Evolutionary conservation across 1,140 invertebrate genomes (phyloP).

Genomic region (Atta texana): DNA sequence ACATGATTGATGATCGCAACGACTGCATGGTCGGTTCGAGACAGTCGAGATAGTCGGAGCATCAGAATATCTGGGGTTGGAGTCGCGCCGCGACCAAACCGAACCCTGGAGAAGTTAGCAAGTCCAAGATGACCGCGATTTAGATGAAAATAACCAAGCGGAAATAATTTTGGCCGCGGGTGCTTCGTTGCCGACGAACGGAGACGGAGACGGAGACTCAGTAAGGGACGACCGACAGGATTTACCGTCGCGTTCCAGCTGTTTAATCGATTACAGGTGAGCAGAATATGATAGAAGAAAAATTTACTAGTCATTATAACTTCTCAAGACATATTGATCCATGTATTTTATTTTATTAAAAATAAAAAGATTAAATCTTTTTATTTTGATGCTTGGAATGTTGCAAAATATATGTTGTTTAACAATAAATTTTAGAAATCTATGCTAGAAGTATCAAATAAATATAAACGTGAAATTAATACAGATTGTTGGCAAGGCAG

Average conservation of each 20-base stretch:
- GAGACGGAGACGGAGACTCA: no score
- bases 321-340: conserved; percentile 60
- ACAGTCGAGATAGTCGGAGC: conserved; percentile 25
- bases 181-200: conserved; percentile 39
- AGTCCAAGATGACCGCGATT: conserved; percentile 54
- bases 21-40: conserved; percentile 30
- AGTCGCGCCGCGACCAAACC: conserved; percentile 10
- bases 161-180: conserved; percentile 42
- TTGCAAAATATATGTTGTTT: neutral
- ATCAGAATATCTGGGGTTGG: conserved; percentile 44
- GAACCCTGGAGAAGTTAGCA: conserved; percentile 20
- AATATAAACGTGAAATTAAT: neutral
- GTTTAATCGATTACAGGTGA: conserved; percentile 80
- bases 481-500: neutral
- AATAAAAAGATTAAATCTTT: neutral
- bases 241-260: conserved; percentile 77
- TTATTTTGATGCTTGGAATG: neutral
- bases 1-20: conserved; percentile 56
- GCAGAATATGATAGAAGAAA: conserved; percentile 67
- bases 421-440: neutral
- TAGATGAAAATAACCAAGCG: conserved; percentile 63
- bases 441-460: neutral
- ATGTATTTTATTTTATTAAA: neutral
- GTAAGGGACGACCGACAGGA: conserved; percentile 64
- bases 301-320: conserved; percentile 80